Conservation (phyloP, 2,888 invertebrate genomes). For the Mimas tiliae region DNA sequence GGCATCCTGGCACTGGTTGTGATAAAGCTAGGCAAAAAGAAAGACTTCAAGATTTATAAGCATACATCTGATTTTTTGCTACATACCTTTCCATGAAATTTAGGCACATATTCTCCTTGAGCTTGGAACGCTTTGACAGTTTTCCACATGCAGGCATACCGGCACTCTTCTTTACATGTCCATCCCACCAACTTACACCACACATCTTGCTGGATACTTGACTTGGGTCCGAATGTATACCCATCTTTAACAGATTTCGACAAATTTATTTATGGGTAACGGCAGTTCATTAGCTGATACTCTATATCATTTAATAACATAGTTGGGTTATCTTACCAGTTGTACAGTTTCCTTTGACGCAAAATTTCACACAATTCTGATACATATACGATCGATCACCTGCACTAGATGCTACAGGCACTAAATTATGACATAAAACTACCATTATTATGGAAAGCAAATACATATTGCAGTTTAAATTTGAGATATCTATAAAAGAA, state of each 20-base stretch:
- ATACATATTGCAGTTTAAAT: conserved; percentile 2
- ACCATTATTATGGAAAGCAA: background rate
- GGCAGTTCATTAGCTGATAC: background rate
- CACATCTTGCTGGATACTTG: conserved; percentile 48
- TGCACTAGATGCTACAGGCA: conserved; percentile 51
- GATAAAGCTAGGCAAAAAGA: too few species aligned
- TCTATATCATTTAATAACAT: conserved; percentile 1
- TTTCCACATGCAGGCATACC: conserved; percentile 96
- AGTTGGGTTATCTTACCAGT: conserved; percentile 63
- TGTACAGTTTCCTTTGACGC: conserved; percentile 76
- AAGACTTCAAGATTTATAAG: too few species aligned
- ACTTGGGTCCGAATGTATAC: conserved; percentile 44
- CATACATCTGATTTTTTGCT: too few species aligned
- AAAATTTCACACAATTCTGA: conserved; percentile 80
- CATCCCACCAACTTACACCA: conserved; percentile 85
- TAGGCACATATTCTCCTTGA: conserved; percentile 90
- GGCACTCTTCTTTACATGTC: conserved; percentile 95
- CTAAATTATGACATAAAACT: conserved; percentile 36
- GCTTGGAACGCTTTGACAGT: conserved; percentile 91
- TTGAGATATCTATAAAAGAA: background rate
- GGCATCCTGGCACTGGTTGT: too few species aligned
- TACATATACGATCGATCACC: conserved; percentile 85
- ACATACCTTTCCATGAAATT: conserved; percentile 96
- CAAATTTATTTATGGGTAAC: background rate
- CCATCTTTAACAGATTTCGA: conserved; percentile 44